These are phyloP conservation scores for Triops longicaudatus DNA, from an alignment of 1,140 invertebrate species.

Conservation along the genomic window DNA sequence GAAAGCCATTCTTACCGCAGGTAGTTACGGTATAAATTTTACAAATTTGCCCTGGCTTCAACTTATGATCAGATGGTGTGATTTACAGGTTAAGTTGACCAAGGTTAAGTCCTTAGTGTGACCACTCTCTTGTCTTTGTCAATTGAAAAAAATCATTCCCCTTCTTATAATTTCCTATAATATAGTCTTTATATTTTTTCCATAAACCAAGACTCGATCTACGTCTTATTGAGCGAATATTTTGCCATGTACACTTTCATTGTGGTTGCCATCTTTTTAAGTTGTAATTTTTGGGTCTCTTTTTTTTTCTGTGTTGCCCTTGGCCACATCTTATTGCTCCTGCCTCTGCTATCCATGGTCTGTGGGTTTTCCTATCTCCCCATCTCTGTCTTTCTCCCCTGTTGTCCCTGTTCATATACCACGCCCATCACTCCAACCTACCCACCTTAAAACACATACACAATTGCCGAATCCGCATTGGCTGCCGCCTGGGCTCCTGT, in stretches of 20 bases:
- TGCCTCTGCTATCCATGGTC: constrained; percentile 5
- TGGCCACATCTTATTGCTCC: not conserved
- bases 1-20: no score
- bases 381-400: not conserved
- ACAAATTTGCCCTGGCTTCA: no score
- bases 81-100: no score
- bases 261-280: not conserved
- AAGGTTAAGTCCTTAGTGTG: no score
- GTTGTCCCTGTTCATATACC: not conserved
- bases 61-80: no score
- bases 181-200: not conserved
- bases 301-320: not conserved
- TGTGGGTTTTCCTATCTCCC: not conserved
- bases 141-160: not conserved
- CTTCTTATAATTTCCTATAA: not conserved
- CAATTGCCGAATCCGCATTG: not conserved
- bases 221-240: not conserved
- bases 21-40: no score
- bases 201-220: not conserved
- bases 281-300: not conserved
- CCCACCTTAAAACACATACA: not conserved
- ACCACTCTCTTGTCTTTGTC: no score
- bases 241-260: not conserved
- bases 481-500: not conserved
- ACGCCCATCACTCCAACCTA: not conserved